Evolutionary conservation across 2,113 vertebrate species (phyloP).

Genomic region (Oreochromis spilurus): DNA sequence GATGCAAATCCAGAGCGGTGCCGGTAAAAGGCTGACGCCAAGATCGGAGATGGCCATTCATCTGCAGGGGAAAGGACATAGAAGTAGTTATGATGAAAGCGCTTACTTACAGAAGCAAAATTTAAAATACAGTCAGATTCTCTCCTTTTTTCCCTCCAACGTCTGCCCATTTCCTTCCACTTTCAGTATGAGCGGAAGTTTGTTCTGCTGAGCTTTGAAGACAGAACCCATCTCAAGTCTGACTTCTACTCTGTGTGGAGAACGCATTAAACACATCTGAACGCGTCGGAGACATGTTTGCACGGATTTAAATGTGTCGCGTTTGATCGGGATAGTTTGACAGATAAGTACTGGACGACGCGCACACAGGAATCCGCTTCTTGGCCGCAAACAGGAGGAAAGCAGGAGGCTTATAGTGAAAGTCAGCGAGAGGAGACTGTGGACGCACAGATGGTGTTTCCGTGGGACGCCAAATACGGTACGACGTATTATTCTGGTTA

Average conservation of each 20-base stretch:
- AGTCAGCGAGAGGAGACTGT: background rate
- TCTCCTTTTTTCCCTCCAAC: background rate
- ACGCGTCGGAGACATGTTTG: background rate
- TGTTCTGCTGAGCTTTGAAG: background rate
- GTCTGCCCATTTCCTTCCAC: background rate
- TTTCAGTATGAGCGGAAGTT: background rate
- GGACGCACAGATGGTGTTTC: conserved; percentile 76
- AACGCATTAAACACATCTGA: background rate
- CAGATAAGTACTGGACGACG: background rate
- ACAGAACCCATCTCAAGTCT: background rate
- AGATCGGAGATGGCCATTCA: conserved; percentile 36
- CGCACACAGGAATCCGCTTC: background rate
- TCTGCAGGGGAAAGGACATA: background rate
- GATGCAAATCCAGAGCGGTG: conserved; percentile 29
- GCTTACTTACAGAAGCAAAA: background rate
- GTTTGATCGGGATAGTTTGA: background rate
- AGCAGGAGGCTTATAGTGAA: background rate
- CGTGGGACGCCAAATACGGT: conserved; percentile 82
- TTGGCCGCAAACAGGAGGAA: background rate
- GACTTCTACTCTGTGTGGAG: background rate
- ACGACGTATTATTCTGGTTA: background rate
- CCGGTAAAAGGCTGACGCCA: conserved; percentile 57
- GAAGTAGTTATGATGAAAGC: background rate
- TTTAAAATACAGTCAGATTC: background rate
- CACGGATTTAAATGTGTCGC: background rate